A percentile compares a stretch with the other conserved stretches of the same genome.
These are phyloP conservation scores for Lissocephala sabroskyi DNA, from an alignment of 2,888 invertebrate species.

Conservation along the genomic window DNA sequence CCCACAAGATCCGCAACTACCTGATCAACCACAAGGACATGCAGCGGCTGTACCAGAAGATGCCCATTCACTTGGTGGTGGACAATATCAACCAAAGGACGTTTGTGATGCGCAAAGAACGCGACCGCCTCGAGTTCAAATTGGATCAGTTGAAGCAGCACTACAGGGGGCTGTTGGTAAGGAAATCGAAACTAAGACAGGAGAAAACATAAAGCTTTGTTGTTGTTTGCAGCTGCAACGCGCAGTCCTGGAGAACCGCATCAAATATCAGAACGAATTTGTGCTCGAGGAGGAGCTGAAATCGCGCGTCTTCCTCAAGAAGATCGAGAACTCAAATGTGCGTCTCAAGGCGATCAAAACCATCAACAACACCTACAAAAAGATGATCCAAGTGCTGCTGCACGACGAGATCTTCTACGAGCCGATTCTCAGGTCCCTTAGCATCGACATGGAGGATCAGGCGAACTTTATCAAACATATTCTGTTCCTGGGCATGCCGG, in stretches of 20 bases:
- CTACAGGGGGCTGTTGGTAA: conserved; percentile 59
- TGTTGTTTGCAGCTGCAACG: conserved; percentile 31
- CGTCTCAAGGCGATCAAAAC: conserved; percentile 68
- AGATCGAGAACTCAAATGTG: conserved; percentile 68
- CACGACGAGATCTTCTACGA: conserved; percentile 71
- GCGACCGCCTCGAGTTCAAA: conserved; percentile 63
- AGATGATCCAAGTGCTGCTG: conserved; percentile 62
- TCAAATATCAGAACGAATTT: conserved; percentile 66
- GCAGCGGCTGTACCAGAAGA: conserved; percentile 67
- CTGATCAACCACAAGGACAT: conserved; percentile 67
- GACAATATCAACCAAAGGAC: conserved; percentile 71
- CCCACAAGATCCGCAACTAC: conserved; percentile 60
- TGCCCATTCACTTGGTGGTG: conserved; percentile 66
- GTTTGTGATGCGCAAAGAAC: conserved; percentile 69
- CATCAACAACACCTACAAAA: conserved; percentile 66
- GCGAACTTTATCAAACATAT: conserved; percentile 67
- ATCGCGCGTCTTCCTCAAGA: conserved; percentile 56
- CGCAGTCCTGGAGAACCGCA: conserved; percentile 61
- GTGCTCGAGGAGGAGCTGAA: conserved; percentile 62
- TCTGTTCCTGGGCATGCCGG: conserved; percentile 68
- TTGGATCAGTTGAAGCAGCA: conserved; percentile 46
- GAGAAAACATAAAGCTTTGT: no score
- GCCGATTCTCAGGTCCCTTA: conserved; percentile 67
- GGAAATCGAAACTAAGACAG: no score
- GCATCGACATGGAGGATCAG: conserved; percentile 69